Evolutionary conservation across 2,113 vertebrate genomes (phyloP), one percentile per base, ranked within the genome.

Genomic region (Gracilinanus agilis): DNA sequence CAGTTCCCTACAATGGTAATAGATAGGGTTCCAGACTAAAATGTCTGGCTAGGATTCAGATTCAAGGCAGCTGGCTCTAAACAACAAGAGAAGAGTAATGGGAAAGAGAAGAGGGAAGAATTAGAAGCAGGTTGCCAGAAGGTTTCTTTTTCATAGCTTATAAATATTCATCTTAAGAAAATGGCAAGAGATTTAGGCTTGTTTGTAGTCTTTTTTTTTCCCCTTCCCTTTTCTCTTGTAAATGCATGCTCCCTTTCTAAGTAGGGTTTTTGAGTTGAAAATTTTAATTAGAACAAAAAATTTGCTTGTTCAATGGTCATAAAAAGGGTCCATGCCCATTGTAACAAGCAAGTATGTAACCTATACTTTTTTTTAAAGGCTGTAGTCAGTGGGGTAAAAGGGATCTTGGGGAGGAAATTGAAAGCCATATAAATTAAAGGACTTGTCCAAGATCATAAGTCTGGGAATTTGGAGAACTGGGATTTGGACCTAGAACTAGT

Each of bases 151-250:
- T 94, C 49, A 11, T 91, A 92, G 55, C 25, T 90, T 55, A 55
- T 54, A 88, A 96, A 92, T 56, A 75, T 0, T 94, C 93, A 95
- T 13, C 21, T 92, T 89, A 93, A 83, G 67, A 83, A 91, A 54
- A 27, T 90, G 94, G 94, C 2, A 94, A 96, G 92, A 95, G 88
- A 21, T 44, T 13, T 93, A 58, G 58, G 58, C 58, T 95, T 93
- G 58, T 94, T 96, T 96, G 90, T 54, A 90, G n/a, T 40, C n/a
- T 40, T 83, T 83, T 58, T 40, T 83, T 40, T 34, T 40, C 40
- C 67, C 40, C 67, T 83, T 83, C n/a, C n/a, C n/a, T 44, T 93
- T 89, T 89, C 44, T 96, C 90, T 88, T 93, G 21, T 54, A 96
- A 94, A 88, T 89, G 54, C 13, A 53, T 89, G 29, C 25, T 92